Percentiles rank a stretch among this genome's conserved stretches.
phyloP scores from a whole-genome alignment of 2,888 invertebrate species.

The Drosophila testacea region DNA sequence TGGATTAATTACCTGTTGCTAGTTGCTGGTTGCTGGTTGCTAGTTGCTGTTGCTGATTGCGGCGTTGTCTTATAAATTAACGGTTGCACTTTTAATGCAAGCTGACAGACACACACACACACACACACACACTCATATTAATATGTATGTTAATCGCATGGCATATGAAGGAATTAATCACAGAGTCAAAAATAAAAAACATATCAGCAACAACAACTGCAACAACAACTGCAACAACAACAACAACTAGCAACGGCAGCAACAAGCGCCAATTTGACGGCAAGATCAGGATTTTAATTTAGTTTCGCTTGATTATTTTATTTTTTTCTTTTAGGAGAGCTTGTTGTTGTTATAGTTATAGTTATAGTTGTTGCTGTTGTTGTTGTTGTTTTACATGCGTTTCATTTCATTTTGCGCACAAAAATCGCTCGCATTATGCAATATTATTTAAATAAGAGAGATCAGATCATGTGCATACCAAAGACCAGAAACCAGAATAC shows the following conservation, averaged over 20 bases:
- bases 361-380: slow-evolving; percentile 22
- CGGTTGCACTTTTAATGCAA: slow-evolving; percentile 73
- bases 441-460: slow-evolving; percentile 63
- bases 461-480: slow-evolving; percentile 44
- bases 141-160: slow-evolving; percentile 60
- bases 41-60: slow-evolving; percentile 39
- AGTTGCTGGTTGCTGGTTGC: slow-evolving; percentile 37
- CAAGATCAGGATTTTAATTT: slow-evolving; percentile 73
- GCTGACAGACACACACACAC: slow-evolving; percentile 62
- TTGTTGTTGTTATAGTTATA: slow-evolving; percentile 10
- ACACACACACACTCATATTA: slow-evolving; percentile 35
- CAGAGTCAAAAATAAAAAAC: slow-evolving; percentile 18
- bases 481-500: slow-evolving; percentile 40
- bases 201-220: slow-evolving; percentile 22
- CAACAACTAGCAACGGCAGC: slow-evolving; percentile 13
- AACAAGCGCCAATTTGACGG: slow-evolving; percentile 69
- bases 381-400: slow-evolving; percentile 58
- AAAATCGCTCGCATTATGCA: slow-evolving; percentile 65
- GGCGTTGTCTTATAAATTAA: slow-evolving; percentile 74
- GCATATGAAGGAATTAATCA: slow-evolving; percentile 69
- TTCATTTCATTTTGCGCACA: slow-evolving; percentile 61
- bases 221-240: slow-evolving; percentile 20
- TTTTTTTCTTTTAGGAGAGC: slow-evolving; percentile 9
- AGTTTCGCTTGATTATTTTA: slow-evolving; percentile 50
- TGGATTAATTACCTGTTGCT: slow-evolving; percentile 70